Conservation (phyloP, 2,888 invertebrate species). For the Cheilosia grossa region DNA sequence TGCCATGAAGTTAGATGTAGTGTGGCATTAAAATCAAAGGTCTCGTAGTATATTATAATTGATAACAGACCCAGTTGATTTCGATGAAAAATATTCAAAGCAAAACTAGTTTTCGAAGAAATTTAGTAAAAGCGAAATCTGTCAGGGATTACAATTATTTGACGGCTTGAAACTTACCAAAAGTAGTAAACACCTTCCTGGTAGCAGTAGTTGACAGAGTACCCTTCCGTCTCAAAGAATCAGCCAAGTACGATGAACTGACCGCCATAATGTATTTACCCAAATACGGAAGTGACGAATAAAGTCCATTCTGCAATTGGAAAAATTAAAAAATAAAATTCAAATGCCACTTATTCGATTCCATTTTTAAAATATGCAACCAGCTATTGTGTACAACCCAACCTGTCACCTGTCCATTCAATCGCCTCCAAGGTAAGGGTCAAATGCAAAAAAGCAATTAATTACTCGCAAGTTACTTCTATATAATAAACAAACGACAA, state of each 20-base stretch:
- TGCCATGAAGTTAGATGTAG: too few relatives aligned
- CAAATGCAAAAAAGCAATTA: constrained; percentile 59
- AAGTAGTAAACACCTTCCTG: constrained; percentile 87
- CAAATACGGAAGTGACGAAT: constrained; percentile 93
- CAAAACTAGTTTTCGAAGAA: too few relatives aligned
- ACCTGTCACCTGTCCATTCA: constrained; percentile 39
- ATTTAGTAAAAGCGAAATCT: too few relatives aligned
- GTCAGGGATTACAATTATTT: too few relatives aligned
- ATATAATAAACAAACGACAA: constrained; percentile 10
- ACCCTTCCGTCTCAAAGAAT: constrained; percentile 87
- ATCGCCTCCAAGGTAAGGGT: constrained; percentile 20
- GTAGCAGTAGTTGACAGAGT: constrained; percentile 89
- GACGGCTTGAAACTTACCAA: constrained; percentile 83
- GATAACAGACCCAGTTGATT: too few relatives aligned
- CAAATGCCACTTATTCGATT: neutral
- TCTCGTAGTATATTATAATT: too few relatives aligned
- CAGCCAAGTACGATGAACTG: constrained; percentile 89
- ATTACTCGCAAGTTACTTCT: constrained; percentile 1
- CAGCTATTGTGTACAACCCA: neutral
- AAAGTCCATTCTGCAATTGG: constrained; percentile 88
- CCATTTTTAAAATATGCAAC: neutral
- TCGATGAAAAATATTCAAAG: too few relatives aligned
- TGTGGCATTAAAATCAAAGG: too few relatives aligned
- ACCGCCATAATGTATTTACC: constrained; percentile 93
- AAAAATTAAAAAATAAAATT: neutral